A percentile compares a stretch with the other conserved stretches of the same genome.
Conservation (phyloP, 2,888 invertebrate species). For the Ennomos erosarius region DNA sequence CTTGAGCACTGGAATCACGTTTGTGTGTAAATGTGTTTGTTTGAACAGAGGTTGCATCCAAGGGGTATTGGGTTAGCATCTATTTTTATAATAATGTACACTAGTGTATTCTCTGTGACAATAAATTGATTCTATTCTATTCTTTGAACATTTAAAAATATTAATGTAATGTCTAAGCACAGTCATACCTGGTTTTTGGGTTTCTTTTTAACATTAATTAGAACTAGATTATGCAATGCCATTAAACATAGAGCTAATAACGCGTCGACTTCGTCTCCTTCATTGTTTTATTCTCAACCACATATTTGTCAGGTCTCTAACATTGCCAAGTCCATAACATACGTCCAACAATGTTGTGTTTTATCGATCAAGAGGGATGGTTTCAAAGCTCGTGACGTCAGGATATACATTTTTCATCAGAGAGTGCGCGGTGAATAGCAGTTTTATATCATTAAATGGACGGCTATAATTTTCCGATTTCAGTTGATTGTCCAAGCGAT, state of each 20-base stretch:
- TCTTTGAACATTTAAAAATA: too few species aligned
- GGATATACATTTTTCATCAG: slow-evolving; percentile 64
- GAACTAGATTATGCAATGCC: too few species aligned
- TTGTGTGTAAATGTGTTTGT: slow-evolving; percentile 6
- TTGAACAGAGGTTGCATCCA: slow-evolving; percentile 1
- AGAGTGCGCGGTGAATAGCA: slow-evolving; percentile 52
- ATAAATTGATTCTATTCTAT: too few species aligned
- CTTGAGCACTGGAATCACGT: neutral
- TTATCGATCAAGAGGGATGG: slow-evolving; percentile 57
- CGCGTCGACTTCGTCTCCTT: neutral
- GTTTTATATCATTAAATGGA: slow-evolving; percentile 53
- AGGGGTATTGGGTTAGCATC: too few species aligned
- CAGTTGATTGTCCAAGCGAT: slow-evolving; percentile 54
- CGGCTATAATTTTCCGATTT: slow-evolving; percentile 71
- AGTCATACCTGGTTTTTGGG: too few species aligned
- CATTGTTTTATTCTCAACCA: neutral
- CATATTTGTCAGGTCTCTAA: slow-evolving; percentile 3
- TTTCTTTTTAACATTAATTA: too few species aligned
- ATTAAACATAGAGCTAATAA: neutral
- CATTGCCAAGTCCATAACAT: slow-evolving; percentile 57
- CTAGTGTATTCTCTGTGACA: too few species aligned
- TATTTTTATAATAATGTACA: too few species aligned
- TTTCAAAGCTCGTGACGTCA: slow-evolving; percentile 62
- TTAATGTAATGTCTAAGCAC: too few species aligned
- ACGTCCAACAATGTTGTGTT: slow-evolving; percentile 41